Evolutionary conservation across 2,888 invertebrate species (phyloP).

Genomic region (Mayetiola destructor): DNA sequence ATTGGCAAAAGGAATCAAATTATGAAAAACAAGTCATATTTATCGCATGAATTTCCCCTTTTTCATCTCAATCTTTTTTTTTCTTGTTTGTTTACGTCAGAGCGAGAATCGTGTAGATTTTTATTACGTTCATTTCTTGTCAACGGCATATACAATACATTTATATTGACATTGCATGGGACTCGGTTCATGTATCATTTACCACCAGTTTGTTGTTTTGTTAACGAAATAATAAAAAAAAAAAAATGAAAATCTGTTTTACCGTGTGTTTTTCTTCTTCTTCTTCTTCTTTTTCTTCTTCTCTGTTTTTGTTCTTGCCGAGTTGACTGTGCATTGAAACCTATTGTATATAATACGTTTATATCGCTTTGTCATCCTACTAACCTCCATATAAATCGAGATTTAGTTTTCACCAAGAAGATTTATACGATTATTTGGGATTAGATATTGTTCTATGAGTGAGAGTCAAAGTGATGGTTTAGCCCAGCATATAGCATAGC

Average conservation of each 20-base stretch:
- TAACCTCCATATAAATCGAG: constrained; percentile 14
- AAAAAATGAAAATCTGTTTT: neutral
- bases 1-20: neutral
- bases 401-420: constrained; percentile 16
- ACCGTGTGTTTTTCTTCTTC: too few species aligned
- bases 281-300: too few species aligned
- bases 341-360: neutral
- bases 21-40: constrained; percentile 10
- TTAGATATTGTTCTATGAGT: constrained; percentile 8
- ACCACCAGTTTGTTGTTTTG: neutral
- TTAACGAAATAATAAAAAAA: neutral
- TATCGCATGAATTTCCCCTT: constrained; percentile 10
- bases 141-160: neutral
- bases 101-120: neutral
- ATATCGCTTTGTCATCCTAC: neutral
- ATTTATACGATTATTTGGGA: constrained; percentile 16
- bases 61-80: too few species aligned
- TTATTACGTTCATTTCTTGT: neutral
- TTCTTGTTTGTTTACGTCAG: too few species aligned
- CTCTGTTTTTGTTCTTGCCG: neutral
- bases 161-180: neutral
- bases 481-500: neutral
- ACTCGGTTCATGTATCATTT: neutral
- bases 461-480: constrained; percentile 6
- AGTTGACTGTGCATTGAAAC: neutral